Evolutionary conservation across 2,113 vertebrate genomes (phyloP).

Genomic region (Alosa alosa): DNA sequence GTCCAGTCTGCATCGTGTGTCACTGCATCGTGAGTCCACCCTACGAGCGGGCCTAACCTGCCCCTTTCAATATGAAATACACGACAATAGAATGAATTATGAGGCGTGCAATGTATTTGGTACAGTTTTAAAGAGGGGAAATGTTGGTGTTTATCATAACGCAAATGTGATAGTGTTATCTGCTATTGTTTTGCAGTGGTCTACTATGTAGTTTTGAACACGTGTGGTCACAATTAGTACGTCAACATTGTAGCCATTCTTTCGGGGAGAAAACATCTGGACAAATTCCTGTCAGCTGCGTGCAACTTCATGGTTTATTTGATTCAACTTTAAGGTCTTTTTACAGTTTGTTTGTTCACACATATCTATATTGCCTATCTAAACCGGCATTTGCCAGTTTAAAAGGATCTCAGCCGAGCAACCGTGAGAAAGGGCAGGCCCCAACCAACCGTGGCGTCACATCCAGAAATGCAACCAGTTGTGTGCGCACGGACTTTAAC

Average conservation of each 20-base stretch:
- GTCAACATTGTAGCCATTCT: background rate
- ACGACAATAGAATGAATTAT: no score
- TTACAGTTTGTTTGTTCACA: slow-evolving; percentile 46
- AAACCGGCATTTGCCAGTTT: slow-evolving; percentile 25
- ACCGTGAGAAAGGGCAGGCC: slow-evolving; percentile 35
- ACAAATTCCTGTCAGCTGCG: slow-evolving; percentile 49
- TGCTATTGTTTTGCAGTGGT: background rate
- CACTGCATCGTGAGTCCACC: background rate
- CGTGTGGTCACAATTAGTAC: background rate
- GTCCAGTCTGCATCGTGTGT: no score
- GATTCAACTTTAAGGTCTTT: slow-evolving; percentile 47
- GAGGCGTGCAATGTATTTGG: no score
- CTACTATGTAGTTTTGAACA: background rate
- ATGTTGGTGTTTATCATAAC: no score
- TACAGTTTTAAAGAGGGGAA: no score
- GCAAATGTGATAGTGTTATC: no score
- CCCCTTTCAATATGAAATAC: no score
- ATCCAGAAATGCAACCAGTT: slow-evolving; percentile 23
- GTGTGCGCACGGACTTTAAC: background rate
- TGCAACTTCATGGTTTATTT: slow-evolving; percentile 51
- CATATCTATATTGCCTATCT: slow-evolving; percentile 35
- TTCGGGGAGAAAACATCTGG: slow-evolving; percentile 37
- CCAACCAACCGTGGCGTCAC: slow-evolving; percentile 23
- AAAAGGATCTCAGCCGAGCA: slow-evolving; percentile 16
- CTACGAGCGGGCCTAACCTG: no score